phyloP scores from a whole-genome alignment of 2,113 vertebrate genomes.

The Tor tambroides region DNA sequence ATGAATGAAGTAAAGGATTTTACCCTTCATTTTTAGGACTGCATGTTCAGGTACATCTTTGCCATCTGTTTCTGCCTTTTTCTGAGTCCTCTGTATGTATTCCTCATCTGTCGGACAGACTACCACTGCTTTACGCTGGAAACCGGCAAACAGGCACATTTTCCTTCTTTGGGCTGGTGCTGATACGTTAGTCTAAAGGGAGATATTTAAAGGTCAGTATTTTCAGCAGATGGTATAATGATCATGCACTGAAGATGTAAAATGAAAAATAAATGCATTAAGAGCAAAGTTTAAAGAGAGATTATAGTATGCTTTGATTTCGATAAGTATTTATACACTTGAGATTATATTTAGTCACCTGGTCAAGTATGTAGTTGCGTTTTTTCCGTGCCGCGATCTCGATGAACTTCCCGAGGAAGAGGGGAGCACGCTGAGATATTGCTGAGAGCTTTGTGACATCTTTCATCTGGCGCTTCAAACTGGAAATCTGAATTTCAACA shows the following conservation, averaged over 20 bases:
- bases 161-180: slow-evolving; percentile 97
- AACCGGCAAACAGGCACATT: slow-evolving; percentile 99
- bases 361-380: slow-evolving; percentile 97
- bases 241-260: background rate
- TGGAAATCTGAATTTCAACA: slow-evolving; percentile 81
- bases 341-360: slow-evolving; percentile 58
- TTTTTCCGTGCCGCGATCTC: slow-evolving; percentile 99
- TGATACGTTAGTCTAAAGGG: slow-evolving; percentile 88
- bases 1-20: background rate
- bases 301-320: background rate
- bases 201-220: background rate
- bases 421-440: slow-evolving; percentile 92
- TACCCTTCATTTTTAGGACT: slow-evolving; percentile 97
- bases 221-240: background rate
- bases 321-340: background rate
- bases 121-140: slow-evolving; percentile 95
- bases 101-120: slow-evolving; percentile 95
- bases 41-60: slow-evolving; percentile 99
- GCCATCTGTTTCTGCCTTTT: slow-evolving; percentile 95
- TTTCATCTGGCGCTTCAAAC: slow-evolving; percentile 93
- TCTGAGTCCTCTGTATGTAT: slow-evolving; percentile 93
- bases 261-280: background rate
- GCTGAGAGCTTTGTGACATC: slow-evolving; percentile 91
- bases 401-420: slow-evolving; percentile 97
- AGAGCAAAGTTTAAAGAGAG: background rate